Evolutionary conservation across 2,797 vertebrate genomes (phyloP).

Genomic region (Craterocephalus amniculus): DNA sequence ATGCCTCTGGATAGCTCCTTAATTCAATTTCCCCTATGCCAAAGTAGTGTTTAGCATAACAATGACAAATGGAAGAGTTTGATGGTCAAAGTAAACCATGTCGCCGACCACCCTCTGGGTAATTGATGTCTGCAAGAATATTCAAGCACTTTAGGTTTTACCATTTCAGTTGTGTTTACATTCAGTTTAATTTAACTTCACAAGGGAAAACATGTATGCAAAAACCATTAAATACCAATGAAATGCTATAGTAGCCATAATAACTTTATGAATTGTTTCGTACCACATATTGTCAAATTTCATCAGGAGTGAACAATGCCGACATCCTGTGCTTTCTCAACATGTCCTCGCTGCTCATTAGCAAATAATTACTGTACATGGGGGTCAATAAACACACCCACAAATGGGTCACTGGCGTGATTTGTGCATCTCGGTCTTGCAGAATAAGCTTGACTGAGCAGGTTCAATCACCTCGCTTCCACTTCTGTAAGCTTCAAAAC

Average conservation of each 20-base stretch:
- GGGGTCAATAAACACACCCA: constrained; percentile 61
- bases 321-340: constrained; percentile 15
- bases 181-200: constrained; percentile 12
- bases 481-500: constrained; percentile 77
- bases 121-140: constrained; percentile 35
- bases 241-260: not conserved
- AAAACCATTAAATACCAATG: constrained; percentile 4
- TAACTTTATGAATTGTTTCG: not conserved
- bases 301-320: constrained; percentile 4
- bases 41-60: constrained; percentile 78
- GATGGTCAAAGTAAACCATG: constrained; percentile 63
- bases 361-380: constrained; percentile 39
- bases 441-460: constrained; percentile 84
- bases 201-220: not conserved
- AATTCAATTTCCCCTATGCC: constrained; percentile 75
- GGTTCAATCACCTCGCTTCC: constrained; percentile 82
- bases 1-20: constrained; percentile 57
- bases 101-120: constrained; percentile 59
- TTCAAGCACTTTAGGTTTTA: not conserved
- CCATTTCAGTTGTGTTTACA: constrained; percentile 14
- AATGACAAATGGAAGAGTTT: constrained; percentile 71
- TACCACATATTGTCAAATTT: constrained; percentile 1
- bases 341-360: constrained; percentile 57
- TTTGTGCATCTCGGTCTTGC: constrained; percentile 73
- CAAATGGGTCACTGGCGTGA: constrained; percentile 82